Base-by-base conservation (phyloP, 2,113 vertebrate species). In the Oreocharis arfaki region DNA sequence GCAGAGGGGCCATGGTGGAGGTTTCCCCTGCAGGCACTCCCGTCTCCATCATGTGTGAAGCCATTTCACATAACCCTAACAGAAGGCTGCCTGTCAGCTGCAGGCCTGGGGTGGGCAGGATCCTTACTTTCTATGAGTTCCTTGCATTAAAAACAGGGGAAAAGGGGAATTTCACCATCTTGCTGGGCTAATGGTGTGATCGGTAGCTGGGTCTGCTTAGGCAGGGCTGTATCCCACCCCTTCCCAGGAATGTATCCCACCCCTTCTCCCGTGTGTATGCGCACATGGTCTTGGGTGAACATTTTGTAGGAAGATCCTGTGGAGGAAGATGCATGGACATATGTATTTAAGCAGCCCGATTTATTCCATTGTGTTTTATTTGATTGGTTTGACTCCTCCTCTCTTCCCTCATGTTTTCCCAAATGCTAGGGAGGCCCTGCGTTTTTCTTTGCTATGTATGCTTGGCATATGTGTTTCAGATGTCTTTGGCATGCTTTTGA, bases 281-380 rank as follows among this genome's bases (percentile, higher is more conserved):
- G 20, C 30, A 13, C 8, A 15, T 0, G 0, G 16, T 30, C 16
- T 32, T 46, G 11, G 53, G 9, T 26, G 32, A 69, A 17, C 5
- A 1, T 47, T 68, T 59, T 46, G 15, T 32, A 63, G 39, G 47
- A 63, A 37, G 39, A 50, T 53, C 17, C 57, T 42, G 7, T 46
- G 46, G 11, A 71, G 18, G 46, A 81, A 47, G 35, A 30, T 15
- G 19, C 22, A 13, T 49, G 61, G 30, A 33, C 35, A 21, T 15
- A 21, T 10, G 27, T 4, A 2, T 68, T 65, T 60, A 49, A 69
- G 46, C 5, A 1, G 11, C 21, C 6, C 7, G 2, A 21, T 81
- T 61, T 67, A 49, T 52, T 88, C 53, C 10, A 3, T 9, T 82
- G 52, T 28, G 50, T 56, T 86, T 60, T 69, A 16, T 53, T 73